Base-by-base conservation (phyloP, 1,140 invertebrate genomes). In the Leptinotarsa defecta region DNA sequence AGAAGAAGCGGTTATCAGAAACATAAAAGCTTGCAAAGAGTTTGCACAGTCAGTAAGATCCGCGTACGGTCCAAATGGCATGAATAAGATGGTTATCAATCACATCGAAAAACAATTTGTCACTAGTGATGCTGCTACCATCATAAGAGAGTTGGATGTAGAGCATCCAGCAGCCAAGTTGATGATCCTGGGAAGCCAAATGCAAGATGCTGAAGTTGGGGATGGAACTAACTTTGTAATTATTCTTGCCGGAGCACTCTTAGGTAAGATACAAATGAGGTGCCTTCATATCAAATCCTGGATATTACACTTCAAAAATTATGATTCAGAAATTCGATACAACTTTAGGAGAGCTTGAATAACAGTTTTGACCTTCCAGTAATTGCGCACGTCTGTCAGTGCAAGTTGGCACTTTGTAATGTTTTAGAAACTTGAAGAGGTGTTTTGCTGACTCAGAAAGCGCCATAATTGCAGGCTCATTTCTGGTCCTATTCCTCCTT, bases 51-150 rank as follows among this genome's bases (percentile, higher is more conserved):
- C 96, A 76, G 92, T 99, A 4, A 91, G 93, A 74, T 96, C 97
- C 49, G 95, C 97, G 13, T 99, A 98, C 88, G 98, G 98, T 1
- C 98, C 98, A 19, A 98, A 94, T 91, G 98, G 98, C 19, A 98
- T 99, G 94, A 99, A 99, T 86, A 99, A 99, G 89, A 99, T 99
- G 94, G 92, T 99, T 8, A 99, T 99, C 49, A 99, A 99, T 87
- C 97, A 99, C 83, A 90, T 99, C 78, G 98, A 99, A 82, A 99
- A 99, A 85, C 89, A 99, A 74, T 99, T 99, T 89, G 95, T 99
- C 2, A 99, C 98, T 0, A 99, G 96, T 87, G 98, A 99, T 91
- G 98, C 98, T 62, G 98, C 96, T 1, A 99, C 98, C 1, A 99
- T 99, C 74, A 94, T 99, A 71, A 91, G 93, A 78, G 96, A 99